Evolutionary conservation across 2,113 vertebrate species (phyloP).

Genomic region (Motacilla tschutschensis): DNA sequence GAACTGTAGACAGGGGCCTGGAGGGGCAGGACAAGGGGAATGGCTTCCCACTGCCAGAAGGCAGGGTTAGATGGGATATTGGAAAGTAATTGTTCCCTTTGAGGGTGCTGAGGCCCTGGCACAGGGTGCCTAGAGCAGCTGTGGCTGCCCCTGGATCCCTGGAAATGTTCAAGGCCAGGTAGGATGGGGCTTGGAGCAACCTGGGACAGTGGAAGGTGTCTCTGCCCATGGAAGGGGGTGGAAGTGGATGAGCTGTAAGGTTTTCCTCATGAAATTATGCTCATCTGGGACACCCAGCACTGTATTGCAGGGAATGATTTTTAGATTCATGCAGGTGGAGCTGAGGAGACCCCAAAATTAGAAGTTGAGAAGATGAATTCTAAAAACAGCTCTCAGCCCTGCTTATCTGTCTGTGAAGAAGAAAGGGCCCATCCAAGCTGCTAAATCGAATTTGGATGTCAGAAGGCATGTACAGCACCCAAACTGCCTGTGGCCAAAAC

Average conservation of each 20-base stretch:
- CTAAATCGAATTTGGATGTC: not conserved
- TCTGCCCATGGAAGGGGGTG: not conserved
- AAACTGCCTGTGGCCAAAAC: not conserved
- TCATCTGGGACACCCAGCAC: not conserved
- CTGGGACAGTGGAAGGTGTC: not conserved
- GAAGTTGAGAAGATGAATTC: not conserved
- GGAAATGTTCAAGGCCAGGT: accelerated
- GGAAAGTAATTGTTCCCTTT: not conserved
- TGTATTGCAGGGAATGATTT: not conserved
- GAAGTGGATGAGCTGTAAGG: not conserved
- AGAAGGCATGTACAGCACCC: not conserved
- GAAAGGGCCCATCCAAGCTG: not conserved
- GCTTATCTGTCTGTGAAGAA: not conserved
- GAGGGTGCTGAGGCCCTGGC: not conserved
- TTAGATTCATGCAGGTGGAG: not conserved
- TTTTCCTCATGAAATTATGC: not conserved
- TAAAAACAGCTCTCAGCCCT: not conserved
- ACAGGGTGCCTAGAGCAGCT: not conserved
- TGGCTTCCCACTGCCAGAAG: not conserved
- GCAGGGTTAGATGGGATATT: accelerated
- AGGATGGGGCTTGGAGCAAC: accelerated
- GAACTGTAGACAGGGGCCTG: not conserved
- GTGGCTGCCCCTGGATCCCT: not conserved
- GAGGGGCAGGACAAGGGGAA: not conserved
- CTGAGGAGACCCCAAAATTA: not conserved